Conservation (phyloP, 2,797 vertebrate genomes). For the Bryconaethiops microstoma region DNA sequence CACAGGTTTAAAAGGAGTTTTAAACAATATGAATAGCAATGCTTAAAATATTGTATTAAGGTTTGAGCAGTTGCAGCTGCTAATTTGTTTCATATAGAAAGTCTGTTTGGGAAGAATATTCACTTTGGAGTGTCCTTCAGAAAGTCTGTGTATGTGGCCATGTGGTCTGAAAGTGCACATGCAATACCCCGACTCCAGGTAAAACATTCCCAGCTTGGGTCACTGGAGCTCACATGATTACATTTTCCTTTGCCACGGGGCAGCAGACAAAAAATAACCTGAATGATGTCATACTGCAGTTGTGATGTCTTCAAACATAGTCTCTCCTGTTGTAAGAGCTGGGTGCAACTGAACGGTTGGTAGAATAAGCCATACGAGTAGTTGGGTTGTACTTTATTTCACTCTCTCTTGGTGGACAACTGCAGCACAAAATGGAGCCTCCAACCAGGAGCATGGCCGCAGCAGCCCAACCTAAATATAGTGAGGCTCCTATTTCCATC, state of each 20-base stretch:
- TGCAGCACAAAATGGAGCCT: slow-evolving; percentile 89
- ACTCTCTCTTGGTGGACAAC: slow-evolving; percentile 86
- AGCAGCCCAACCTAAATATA: slow-evolving; percentile 92
- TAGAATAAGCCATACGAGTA: slow-evolving; percentile 82
- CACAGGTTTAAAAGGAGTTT: not conserved
- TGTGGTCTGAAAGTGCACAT: not conserved
- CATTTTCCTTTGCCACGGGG: slow-evolving; percentile 10
- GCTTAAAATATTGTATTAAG: not conserved
- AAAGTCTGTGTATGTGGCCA: not conserved
- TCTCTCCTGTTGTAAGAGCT: slow-evolving; percentile 89
- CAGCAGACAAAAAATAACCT: slow-evolving; percentile 7
- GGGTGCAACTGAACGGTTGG: slow-evolving; percentile 77
- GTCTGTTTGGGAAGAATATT: slow-evolving; percentile 30
- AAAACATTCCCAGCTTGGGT: slow-evolving; percentile 9
- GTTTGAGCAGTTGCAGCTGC: not conserved
- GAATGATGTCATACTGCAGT: not conserved
- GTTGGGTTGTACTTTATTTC: slow-evolving; percentile 68
- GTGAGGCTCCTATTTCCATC: slow-evolving; percentile 86
- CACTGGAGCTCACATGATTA: slow-evolving; percentile 9
- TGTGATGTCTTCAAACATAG: slow-evolving; percentile 80
- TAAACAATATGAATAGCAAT: not conserved
- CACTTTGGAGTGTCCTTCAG: slow-evolving; percentile 20
- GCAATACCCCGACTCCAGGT: not conserved
- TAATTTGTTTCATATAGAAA: not conserved
- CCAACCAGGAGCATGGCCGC: slow-evolving; percentile 82